Evolutionary conservation across 2,797 vertebrate species (phyloP).

Genomic region (Cyprinella venusta): DNA sequence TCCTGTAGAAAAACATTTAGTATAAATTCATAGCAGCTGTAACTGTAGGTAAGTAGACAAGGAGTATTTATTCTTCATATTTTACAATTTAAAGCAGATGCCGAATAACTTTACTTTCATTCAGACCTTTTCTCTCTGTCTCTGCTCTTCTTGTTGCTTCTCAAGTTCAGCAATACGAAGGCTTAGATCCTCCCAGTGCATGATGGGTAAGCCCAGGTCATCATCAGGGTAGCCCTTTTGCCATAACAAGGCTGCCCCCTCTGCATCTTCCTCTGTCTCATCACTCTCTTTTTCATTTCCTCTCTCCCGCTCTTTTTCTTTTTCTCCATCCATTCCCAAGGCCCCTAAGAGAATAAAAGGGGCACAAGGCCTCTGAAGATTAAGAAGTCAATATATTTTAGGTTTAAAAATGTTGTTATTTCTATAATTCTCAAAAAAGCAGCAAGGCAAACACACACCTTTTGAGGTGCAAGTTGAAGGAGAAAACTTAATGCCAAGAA

Average conservation of each 20-base stretch:
- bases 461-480: too few species aligned
- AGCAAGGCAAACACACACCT: too few species aligned
- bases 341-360: neutral
- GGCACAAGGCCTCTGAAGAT: neutral
- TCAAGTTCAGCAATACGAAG: conserved; percentile 81
- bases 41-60: neutral
- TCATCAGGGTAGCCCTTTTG: conserved; percentile 73
- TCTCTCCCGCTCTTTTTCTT: conserved; percentile 72
- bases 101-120: conserved; percentile 16
- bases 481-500: too few species aligned
- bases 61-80: neutral
- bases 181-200: conserved; percentile 84
- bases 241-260: conserved; percentile 74
- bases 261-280: conserved; percentile 72
- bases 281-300: conserved; percentile 79
- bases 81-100: conserved; percentile 32
- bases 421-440: too few species aligned
- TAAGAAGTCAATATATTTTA: neutral
- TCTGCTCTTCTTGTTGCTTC: conserved; percentile 79
- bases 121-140: conserved; percentile 67
- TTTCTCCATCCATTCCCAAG: conserved; percentile 74
- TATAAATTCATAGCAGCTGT: neutral
- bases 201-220: conserved; percentile 79
- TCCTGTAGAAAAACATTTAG: conserved; percentile 57
- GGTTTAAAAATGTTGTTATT: neutral